Percentiles rank a stretch among this genome's conserved stretches.
These are phyloP conservation scores for Enteromius thamalakanensis DNA, from an alignment of 2,797 vertebrate species.

Conservation along the genomic window DNA sequence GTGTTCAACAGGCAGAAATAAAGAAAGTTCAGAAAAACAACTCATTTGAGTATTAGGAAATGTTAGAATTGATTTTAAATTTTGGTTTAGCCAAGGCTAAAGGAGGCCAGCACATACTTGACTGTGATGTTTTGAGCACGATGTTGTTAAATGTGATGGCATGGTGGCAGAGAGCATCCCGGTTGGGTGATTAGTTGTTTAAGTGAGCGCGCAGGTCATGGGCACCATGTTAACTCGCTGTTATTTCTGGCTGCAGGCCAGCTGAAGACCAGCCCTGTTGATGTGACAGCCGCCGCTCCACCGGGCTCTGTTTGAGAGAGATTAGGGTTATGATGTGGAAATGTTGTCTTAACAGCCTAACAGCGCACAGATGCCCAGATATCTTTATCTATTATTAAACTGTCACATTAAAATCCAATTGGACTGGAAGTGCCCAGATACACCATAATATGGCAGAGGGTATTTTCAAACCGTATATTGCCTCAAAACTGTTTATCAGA, in stretches of 20 bases:
- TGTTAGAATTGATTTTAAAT: background rate
- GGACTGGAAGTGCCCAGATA: background rate
- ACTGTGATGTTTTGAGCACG: background rate
- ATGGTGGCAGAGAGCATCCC: background rate
- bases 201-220: slow-evolving; percentile 34
- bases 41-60: background rate
- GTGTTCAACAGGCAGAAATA: background rate
- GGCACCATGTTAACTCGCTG: slow-evolving; percentile 14
- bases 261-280: slow-evolving; percentile 26
- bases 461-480: background rate
- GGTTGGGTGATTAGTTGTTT: slow-evolving; percentile 25
- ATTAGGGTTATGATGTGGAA: slow-evolving; percentile 51
- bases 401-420: slow-evolving; percentile 5
- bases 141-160: slow-evolving; percentile 12
- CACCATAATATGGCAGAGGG: background rate
- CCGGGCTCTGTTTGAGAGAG: slow-evolving; percentile 10
- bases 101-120: background rate
- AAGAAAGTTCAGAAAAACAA: background rate
- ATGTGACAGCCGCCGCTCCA: slow-evolving; percentile 20
- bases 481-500: background rate
- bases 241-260: slow-evolving; percentile 42
- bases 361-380: background rate
- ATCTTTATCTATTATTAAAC: background rate
- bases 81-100: background rate
- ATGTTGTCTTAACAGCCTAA: slow-evolving; percentile 28